Base-by-base conservation (phyloP, 2,113 vertebrate species). In the Pangasianodon gigas region DNA sequence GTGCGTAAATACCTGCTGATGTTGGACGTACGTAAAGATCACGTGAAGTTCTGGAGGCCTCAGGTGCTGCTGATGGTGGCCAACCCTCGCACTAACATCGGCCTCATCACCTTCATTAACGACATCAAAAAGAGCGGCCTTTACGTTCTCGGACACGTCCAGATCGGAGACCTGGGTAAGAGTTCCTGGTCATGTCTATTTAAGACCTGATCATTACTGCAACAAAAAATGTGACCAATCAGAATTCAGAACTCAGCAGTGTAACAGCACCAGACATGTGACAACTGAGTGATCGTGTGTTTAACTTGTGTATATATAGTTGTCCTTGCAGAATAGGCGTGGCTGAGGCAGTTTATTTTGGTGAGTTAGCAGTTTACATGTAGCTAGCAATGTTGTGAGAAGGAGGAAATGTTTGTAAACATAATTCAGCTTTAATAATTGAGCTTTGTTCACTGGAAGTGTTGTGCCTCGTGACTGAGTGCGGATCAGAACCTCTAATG, bases 41-140 rank as follows among this genome's bases (percentile, higher is more conserved):
- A 99, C 0, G 98, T 99, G 74, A 99, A 99, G 93, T 99, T 99
- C 95, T 99, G 98, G 98, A 95, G 98, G 88, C 98, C 98, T 0
- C 98, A 99, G 94, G 93, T 99, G 89, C 95, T 99, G 93, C 96
- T 99, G 85, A 97, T 99, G 96, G 97, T 99, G 80, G 97, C 98
- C 71, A 99, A 99, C 93, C 98, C 98, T 0, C 96, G 98, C 77
- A 95, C 96, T 62, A 97, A 96, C 0, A 88, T 97, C 54, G 96
- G 97, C 89, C 96, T 99, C 88, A 97, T 99, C 2, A 96, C 97
- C 44, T 97, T 99, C 52, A 96, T 98, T 94, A 99, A 99, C 0
- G 98, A 99, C 93, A 97, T 99, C 89, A 99, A 99, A 95, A 99
- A 99, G 92, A 99, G 98, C 0, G 98, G 98, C 62, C 97, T 99